A percentile compares a stretch with the other conserved stretches of the same genome.
phyloP scores from a whole-genome alignment of 2,113 vertebrate species.

The Saguinus imperator region DNA sequence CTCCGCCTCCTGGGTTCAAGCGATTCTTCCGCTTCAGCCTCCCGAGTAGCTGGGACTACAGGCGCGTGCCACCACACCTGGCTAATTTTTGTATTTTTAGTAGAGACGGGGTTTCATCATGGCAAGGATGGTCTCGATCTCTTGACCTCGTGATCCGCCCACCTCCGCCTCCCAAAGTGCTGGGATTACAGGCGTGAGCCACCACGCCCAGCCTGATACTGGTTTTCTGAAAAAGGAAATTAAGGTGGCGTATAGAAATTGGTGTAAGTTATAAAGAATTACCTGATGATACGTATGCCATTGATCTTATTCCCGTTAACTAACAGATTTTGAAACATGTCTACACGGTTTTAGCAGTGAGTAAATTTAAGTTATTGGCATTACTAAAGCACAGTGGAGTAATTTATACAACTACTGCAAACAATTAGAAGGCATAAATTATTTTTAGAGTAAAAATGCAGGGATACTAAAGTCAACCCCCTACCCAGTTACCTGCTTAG shows the following conservation, averaged over 20 bases:
- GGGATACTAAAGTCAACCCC: neutral
- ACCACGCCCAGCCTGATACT: neutral
- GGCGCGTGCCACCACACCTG: too few species aligned
- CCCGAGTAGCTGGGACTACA: too few species aligned
- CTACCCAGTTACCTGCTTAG: neutral
- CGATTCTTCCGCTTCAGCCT: too few species aligned
- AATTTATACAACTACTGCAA: neutral
- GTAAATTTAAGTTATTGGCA: neutral
- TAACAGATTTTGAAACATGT: neutral
- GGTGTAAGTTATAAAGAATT: neutral
- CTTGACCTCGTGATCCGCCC: too few species aligned
- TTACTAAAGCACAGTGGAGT: neutral
- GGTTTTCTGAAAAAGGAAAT: constrained; percentile 35
- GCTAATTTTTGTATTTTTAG: too few species aligned
- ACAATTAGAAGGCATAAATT: neutral
- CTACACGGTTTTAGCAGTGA: neutral
- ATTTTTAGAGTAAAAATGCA: neutral
- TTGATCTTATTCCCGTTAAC: neutral
- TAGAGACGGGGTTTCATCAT: too few species aligned
- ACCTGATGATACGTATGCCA: neutral
- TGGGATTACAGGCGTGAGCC: too few species aligned
- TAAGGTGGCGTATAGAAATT: neutral
- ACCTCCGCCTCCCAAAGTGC: too few species aligned
- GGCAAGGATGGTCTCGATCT: too few species aligned
- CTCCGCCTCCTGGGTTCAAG: too few species aligned